Percentiles rank a stretch among this genome's conserved stretches.
Conservation (phyloP, 2,113 vertebrate species). For the Dolichotis patagonum region DNA sequence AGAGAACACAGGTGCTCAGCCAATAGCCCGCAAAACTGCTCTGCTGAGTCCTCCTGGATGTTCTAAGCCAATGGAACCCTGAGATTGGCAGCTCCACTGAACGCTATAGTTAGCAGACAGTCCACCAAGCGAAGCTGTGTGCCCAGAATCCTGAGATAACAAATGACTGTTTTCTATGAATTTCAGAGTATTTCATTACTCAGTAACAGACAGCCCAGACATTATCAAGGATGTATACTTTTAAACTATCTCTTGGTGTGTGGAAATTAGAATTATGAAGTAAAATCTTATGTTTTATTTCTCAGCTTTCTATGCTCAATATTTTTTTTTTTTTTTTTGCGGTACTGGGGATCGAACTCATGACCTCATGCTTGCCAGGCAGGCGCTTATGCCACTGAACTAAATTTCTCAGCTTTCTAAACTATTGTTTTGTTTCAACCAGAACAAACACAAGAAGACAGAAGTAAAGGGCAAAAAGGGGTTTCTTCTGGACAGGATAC, state of each 20-base stretch:
- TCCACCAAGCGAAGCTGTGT: background rate
- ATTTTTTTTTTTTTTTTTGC: too few relatives aligned
- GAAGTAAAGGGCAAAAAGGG: background rate
- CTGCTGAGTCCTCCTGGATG: rapidly evolving
- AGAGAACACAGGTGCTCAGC: background rate
- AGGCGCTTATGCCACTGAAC: too few relatives aligned
- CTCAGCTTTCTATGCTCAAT: background rate
- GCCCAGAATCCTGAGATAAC: background rate
- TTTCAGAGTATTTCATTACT: background rate
- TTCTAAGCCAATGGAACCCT: background rate
- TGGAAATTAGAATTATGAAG: background rate
- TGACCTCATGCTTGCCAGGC: too few relatives aligned
- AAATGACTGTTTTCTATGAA: background rate
- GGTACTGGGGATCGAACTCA: too few relatives aligned
- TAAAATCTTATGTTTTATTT: background rate
- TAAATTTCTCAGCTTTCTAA: background rate
- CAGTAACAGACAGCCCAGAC: background rate
- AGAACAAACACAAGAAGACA: background rate
- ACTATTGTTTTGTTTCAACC: background rate
- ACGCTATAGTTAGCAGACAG: background rate
- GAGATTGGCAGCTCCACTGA: too few relatives aligned
- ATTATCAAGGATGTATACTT: background rate
- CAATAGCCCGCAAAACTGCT: background rate
- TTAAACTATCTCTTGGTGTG: background rate
- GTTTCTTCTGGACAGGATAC: background rate